Percentiles rank a stretch among this genome's conserved stretches.
These are phyloP conservation scores for Nothoprocta pentlandii DNA, from an alignment of 2,113 vertebrate genomes.

Conservation along the genomic window DNA sequence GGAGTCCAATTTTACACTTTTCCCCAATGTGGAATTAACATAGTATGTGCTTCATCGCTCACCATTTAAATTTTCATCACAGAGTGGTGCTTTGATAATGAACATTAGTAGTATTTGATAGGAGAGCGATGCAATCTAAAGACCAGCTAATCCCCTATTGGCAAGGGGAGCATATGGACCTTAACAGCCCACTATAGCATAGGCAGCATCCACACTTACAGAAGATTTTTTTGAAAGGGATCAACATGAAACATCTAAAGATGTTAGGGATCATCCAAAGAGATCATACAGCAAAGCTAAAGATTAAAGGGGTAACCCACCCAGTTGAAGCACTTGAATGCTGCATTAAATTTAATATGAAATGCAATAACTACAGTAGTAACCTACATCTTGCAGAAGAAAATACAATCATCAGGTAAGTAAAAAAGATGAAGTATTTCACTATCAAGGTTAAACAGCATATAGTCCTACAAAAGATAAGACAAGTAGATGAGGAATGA, in stretches of 20 bases:
- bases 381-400: neutral
- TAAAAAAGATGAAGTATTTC: neutral
- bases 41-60: neutral
- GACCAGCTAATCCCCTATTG: neutral
- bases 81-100: neutral
- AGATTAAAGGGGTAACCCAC: accelerated
- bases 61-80: neutral
- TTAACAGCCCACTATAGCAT: neutral
- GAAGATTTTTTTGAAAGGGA: neutral
- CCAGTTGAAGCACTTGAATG: neutral
- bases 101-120: neutral
- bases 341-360: neutral
- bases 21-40: neutral
- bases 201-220: neutral
- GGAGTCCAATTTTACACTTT: neutral
- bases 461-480: neutral
- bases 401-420: neutral
- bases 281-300: neutral
- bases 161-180: neutral
- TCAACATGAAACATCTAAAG: neutral
- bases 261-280: neutral
- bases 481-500: neutral
- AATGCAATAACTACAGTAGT: neutral
- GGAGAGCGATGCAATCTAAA: neutral
- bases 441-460: neutral